A percentile compares a stretch with the other conserved stretches of the same genome.
Evolutionary conservation across 2,888 invertebrate genomes (phyloP).

Genomic region (Dermolepida albohirtum): DNA sequence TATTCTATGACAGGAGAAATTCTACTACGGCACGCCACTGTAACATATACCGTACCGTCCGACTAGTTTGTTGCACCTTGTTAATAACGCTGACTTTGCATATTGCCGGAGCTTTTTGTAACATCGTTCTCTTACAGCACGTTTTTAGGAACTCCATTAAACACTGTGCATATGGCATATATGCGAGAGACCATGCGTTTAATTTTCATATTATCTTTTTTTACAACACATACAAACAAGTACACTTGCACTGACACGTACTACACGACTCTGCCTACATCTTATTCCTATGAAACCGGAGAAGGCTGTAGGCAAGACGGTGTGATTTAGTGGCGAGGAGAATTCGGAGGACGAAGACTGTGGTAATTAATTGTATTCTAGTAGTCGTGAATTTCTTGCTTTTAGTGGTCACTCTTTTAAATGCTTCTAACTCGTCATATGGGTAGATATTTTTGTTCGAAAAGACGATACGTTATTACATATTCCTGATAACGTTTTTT

Average conservation of each 20-base stretch:
- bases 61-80: conserved; percentile 64
- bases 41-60: conserved; percentile 45
- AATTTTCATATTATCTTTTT: conserved; percentile 59
- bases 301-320: too few relatives aligned
- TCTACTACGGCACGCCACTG: conserved; percentile 52
- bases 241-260: neutral
- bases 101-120: conserved; percentile 60
- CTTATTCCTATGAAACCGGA: too few relatives aligned
- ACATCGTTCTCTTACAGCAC: conserved; percentile 53
- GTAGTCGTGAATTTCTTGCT: neutral
- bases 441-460: too few relatives aligned
- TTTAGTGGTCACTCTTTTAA: too few relatives aligned
- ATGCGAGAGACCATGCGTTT: conserved; percentile 57
- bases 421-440: too few relatives aligned
- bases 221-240: conserved; percentile 10
- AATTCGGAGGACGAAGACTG: conserved; percentile 44
- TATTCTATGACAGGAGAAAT: conserved; percentile 19
- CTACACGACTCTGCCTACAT: too few relatives aligned
- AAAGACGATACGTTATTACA: too few relatives aligned
- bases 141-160: conserved; percentile 62
- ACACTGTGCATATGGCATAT: conserved; percentile 59
- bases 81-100: conserved; percentile 66
- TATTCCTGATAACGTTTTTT: too few relatives aligned
- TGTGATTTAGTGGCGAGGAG: too few relatives aligned
- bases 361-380: conserved; percentile 53